phyloP scores from a whole-genome alignment of 2,113 vertebrate genomes.

The Pelusios castaneus region DNA sequence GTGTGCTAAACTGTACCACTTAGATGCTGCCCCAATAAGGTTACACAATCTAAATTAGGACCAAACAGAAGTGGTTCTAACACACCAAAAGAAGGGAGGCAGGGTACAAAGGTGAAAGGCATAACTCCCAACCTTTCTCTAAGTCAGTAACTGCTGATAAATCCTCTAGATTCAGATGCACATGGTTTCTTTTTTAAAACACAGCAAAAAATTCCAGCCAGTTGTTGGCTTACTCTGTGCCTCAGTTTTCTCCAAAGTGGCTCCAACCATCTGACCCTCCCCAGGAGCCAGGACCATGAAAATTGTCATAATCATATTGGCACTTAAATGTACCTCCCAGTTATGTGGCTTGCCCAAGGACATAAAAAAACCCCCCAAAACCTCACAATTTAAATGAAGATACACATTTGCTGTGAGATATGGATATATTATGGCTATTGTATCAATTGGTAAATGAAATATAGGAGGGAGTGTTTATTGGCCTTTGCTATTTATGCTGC shows the following conservation, averaged over 20 bases:
- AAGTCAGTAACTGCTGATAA: not conserved
- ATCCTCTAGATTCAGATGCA: not conserved
- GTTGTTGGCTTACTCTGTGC: not conserved
- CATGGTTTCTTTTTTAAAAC: accelerated
- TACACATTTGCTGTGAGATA: not conserved
- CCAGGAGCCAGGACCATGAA: not conserved
- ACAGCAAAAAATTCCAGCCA: not conserved
- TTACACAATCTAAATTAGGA: not conserved
- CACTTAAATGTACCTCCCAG: not conserved
- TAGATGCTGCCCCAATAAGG: not conserved
- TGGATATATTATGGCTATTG: not conserved
- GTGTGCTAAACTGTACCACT: not conserved
- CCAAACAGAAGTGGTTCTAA: not conserved
- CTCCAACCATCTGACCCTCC: not conserved
- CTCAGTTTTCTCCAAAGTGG: not conserved
- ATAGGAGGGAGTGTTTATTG: not conserved
- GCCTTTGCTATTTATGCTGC: not conserved
- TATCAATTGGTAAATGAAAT: not conserved
- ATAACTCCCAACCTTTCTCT: not conserved
- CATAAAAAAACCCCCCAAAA: not conserved
- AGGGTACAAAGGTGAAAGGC: not conserved
- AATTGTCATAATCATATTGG: not conserved
- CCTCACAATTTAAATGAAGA: not conserved
- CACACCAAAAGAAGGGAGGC: not conserved
- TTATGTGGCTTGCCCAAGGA: not conserved